These are phyloP conservation scores for Vidua chalybeata DNA, from an alignment of 2,113 vertebrate genomes.

Conservation along the genomic window DNA sequence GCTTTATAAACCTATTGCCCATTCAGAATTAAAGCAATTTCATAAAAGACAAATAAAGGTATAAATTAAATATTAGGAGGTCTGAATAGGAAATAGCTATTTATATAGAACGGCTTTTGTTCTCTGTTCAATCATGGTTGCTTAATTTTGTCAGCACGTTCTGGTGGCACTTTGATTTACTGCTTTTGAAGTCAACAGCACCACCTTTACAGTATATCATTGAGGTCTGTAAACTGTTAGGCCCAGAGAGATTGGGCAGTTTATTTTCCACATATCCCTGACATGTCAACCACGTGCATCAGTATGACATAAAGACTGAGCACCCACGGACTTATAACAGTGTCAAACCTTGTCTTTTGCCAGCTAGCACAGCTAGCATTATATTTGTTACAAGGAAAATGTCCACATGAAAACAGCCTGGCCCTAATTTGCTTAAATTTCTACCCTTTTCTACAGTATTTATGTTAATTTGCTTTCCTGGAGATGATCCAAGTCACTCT, in stretches of 20 bases:
- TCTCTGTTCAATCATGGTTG: conserved; percentile 25
- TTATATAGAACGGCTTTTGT: conserved; percentile 34
- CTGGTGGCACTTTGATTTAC: conserved; percentile 20
- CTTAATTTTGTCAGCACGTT: conserved; percentile 49
- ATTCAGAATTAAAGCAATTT: conserved; percentile 35
- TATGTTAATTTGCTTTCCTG: neutral
- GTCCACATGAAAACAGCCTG: neutral
- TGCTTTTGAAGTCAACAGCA: conserved; percentile 20
- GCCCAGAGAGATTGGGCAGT: conserved; percentile 30
- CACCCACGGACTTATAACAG: neutral
- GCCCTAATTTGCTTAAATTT: neutral
- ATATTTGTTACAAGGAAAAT: neutral
- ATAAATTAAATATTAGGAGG: conserved; percentile 55
- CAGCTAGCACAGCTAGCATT: neutral
- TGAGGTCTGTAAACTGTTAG: conserved; percentile 37
- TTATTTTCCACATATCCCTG: conserved; percentile 43
- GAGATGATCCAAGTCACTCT: neutral
- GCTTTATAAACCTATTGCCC: conserved; percentile 35
- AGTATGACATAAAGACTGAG: neutral
- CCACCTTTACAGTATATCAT: conserved; percentile 36
- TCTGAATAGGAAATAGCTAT: conserved; percentile 34
- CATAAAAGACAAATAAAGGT: conserved; percentile 39
- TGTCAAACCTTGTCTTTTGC: conserved; percentile 36
- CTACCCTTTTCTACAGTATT: neutral
- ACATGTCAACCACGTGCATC: neutral